Base-by-base conservation (phyloP, 2,888 invertebrate species). In the Blastobasis adustella region DNA sequence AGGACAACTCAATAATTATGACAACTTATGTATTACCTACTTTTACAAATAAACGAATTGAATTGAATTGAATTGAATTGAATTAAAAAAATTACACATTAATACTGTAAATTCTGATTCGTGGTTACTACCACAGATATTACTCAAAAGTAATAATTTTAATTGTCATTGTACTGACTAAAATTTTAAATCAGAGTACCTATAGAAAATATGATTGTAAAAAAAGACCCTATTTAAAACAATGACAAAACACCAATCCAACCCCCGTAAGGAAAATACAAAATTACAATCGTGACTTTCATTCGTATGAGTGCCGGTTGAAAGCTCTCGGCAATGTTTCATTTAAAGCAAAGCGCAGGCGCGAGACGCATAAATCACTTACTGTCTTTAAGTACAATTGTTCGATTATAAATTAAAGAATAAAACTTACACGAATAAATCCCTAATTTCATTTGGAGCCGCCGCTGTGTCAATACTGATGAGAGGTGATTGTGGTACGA, bases 221-320 rank as follows among this genome's bases (percentile, higher is more conserved):
- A 23, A 23, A 23, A 3, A 23, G 2, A 23, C 23, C 23, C 23
- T 23, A 23, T 23, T 23, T 2, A 23, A 23, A 64, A 59, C 60
- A 61, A 62, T 67, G 73, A 73, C 72, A 77, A 79, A 76, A 79
- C 73, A 76, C 74, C 77, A 74, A 73, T 76, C 75, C 77, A 79
- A 79, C 73, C 75, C 63, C 71, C 78, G 71, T 76, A 79, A 81
- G 79, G 76, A 81, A 69, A 65, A 78, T 82, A 82, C 81, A 80
- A 86, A 86, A 86, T 87, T 86, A 80, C 83, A 80, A 73, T 87
- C 86, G 87, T 88, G 87, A 87, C 87, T 86, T 71, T 77, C 76
- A 75, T 79, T 77, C 79, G 74, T 76, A 79, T 76, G 77, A 23
- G 23, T 23, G 23, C 23, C 23, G 71, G 78, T 73, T 77, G 83